Evolutionary conservation across 37 sponge, comb jelly and placozoan species (phyloP).

Genomic region (Ianthella basta): DNA sequence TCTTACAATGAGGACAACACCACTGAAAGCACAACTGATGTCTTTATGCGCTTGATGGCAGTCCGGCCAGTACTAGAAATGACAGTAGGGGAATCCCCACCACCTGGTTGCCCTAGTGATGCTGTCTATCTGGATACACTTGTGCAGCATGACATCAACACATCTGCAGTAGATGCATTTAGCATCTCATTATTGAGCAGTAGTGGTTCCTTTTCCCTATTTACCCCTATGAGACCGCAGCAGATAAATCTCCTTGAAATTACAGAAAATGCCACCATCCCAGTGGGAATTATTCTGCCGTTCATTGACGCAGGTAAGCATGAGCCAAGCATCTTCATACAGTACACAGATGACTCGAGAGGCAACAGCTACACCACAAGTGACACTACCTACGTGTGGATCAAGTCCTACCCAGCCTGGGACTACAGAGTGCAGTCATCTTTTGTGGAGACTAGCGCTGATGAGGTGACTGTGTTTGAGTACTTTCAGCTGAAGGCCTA

Average conservation of each 20-base stretch:
- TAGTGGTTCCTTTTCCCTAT: not conserved
- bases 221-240: not conserved
- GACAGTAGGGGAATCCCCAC: not conserved
- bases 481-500: not conserved
- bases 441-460: not conserved
- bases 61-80: not conserved
- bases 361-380: not conserved
- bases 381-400: not conserved
- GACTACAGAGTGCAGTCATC: not conserved
- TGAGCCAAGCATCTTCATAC: not conserved
- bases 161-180: not conserved
- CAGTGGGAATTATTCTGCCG: not conserved
- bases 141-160: not conserved
- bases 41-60: not conserved
- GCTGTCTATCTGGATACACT: not conserved
- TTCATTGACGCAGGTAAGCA: not conserved
- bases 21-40: not conserved
- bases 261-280: not conserved
- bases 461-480: not conserved
- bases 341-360: not conserved
- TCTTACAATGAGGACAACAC: not conserved
- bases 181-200: not conserved
- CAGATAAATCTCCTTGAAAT: not conserved
- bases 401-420: conserved; percentile 3
- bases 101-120: conserved; percentile 22